Evolutionary conservation across 2,113 vertebrate species (phyloP).

Genomic region (Ctenodactylus gundi): DNA sequence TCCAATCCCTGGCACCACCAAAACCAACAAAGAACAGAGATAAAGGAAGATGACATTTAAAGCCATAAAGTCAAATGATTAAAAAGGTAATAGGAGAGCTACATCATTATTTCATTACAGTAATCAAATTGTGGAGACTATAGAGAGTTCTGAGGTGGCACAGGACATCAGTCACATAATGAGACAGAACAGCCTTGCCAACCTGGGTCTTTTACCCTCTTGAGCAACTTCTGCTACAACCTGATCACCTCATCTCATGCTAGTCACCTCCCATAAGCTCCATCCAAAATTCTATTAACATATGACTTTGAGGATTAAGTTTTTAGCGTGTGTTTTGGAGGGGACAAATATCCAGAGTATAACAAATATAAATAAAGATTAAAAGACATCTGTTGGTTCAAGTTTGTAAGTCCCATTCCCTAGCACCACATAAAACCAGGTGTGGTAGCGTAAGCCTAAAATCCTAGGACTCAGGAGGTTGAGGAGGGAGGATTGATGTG

Average conservation of each 20-base stretch:
- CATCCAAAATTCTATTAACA: not conserved
- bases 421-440: no score
- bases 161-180: not conserved
- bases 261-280: not conserved
- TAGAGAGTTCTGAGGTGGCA: not conserved
- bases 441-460: not conserved
- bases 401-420: no score
- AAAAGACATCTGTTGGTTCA: slow-evolving; percentile 8
- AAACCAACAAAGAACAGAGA: no score
- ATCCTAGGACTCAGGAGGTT: not conserved
- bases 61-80: no score
- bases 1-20: no score
- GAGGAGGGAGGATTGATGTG: not conserved
- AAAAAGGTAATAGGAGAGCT: no score
- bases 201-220: not conserved
- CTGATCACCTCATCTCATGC: not conserved
- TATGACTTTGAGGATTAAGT: not conserved
- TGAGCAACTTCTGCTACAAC: not conserved
- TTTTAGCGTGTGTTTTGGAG: not conserved
- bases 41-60: no score
- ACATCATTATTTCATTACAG: no score
- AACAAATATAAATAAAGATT: slow-evolving; percentile 15
- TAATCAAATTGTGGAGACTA: not conserved
- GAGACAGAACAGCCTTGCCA: not conserved
- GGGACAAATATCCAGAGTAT: not conserved